phyloP scores from a whole-genome alignment of 1,140 invertebrate genomes.

The Drosophila arizonae region DNA sequence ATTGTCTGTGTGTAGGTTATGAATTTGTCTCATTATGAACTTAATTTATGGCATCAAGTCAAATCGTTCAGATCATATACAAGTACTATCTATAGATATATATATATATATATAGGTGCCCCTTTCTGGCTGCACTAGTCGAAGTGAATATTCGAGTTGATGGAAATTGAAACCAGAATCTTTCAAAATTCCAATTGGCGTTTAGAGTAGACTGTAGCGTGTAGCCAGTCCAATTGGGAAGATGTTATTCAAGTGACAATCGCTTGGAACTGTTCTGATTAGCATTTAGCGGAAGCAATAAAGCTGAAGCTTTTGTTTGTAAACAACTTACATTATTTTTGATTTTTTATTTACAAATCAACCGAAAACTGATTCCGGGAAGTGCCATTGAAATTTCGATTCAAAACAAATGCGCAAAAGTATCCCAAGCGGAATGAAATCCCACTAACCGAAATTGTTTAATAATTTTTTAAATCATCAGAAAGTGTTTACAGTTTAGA shows the following conservation, averaged over 20 bases:
- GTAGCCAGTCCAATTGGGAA: no score
- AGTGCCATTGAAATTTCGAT: slow-evolving; percentile 15
- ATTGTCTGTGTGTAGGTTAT: slow-evolving; percentile 29
- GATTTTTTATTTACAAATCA: slow-evolving; percentile 37
- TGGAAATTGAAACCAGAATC: no score
- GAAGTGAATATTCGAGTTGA: no score
- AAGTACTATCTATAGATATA: not conserved
- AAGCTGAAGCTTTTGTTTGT: slow-evolving; percentile 38
- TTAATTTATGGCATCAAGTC: slow-evolving; percentile 1
- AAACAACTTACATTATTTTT: slow-evolving; percentile 46
- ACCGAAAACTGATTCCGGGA: slow-evolving; percentile 34
- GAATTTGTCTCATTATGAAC: slow-evolving; percentile 34
- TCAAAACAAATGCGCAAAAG: slow-evolving; percentile 36
- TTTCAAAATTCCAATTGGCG: no score
- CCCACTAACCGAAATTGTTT: not conserved
- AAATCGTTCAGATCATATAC: not conserved
- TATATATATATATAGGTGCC: no score
- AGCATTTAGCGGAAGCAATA: slow-evolving; percentile 45
- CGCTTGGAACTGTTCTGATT: slow-evolving; percentile 22
- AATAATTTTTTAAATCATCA: not conserved
- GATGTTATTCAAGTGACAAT: slow-evolving; percentile 1
- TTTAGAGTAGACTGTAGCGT: slow-evolving; percentile 9
- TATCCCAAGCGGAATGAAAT: slow-evolving; percentile 21
- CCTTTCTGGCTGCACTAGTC: no score
- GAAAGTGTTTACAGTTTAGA: not conserved